Evolutionary conservation across 2,113 vertebrate species (phyloP).

Genomic region (Pteropus alecto): DNA sequence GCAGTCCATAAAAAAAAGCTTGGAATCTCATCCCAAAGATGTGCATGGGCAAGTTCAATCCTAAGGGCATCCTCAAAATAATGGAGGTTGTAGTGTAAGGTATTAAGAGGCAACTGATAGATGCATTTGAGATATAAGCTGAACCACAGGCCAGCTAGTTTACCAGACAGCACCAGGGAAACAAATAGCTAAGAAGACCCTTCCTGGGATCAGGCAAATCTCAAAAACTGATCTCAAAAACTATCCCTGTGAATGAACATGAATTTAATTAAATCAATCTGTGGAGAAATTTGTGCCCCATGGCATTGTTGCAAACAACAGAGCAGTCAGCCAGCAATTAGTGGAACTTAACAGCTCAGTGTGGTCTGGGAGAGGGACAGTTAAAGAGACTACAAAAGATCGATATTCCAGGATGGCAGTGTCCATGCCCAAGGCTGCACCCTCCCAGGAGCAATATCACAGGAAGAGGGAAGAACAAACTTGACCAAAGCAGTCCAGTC

Average conservation of each 20-base stretch:
- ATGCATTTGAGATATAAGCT: neutral
- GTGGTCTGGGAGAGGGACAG: neutral
- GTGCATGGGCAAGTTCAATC: neutral
- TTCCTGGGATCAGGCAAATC: neutral
- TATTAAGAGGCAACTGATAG: neutral
- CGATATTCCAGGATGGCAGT: neutral
- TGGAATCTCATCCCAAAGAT: neutral
- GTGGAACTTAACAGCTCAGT: neutral
- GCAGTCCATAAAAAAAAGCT: neutral
- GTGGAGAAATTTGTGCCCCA: neutral
- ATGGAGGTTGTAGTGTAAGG: neutral
- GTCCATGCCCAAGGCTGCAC: neutral
- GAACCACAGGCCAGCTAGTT: neutral
- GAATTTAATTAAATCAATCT: neutral
- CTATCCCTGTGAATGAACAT: neutral
- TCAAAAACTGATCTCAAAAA: neutral
- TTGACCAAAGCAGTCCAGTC: neutral
- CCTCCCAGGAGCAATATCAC: neutral
- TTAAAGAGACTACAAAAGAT: neutral
- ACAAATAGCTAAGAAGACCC: neutral
- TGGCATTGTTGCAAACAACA: neutral
- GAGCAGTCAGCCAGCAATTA: neutral
- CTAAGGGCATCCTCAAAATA: neutral
- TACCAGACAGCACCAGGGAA: neutral
- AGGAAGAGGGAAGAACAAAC: neutral